Evolutionary conservation across 2,888 invertebrate species (phyloP).

Genomic region (Blera fallax): DNA sequence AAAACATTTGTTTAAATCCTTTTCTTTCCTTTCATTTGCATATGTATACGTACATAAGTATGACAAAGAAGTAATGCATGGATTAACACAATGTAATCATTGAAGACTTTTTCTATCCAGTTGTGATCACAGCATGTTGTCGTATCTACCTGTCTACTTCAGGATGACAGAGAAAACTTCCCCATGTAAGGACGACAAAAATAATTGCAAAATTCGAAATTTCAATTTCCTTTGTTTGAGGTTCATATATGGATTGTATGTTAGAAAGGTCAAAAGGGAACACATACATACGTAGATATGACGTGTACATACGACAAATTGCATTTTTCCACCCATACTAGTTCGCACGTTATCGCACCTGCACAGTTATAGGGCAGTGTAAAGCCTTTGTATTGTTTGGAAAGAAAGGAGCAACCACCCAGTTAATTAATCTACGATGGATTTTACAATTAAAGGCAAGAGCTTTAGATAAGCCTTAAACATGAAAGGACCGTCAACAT

Average conservation of each 20-base stretch:
- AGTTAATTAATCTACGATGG: neutral
- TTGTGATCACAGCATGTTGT: neutral
- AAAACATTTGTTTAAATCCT: neutral
- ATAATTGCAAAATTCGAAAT: too few relatives aligned
- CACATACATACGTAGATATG: too few relatives aligned
- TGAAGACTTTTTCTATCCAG: neutral
- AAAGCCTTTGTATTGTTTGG: neutral
- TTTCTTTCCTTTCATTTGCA: neutral
- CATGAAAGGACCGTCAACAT: too few relatives aligned
- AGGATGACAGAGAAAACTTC: neutral
- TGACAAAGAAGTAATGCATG: neutral
- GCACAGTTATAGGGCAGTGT: neutral
- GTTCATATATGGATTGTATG: too few relatives aligned
- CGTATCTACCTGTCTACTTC: neutral
- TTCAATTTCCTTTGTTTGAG: too few relatives aligned
- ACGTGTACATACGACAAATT: too few relatives aligned
- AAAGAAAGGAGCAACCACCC: neutral
- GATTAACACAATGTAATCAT: neutral
- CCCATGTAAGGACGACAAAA: too few relatives aligned
- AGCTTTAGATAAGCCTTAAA: too few relatives aligned
- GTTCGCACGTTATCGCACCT: neutral
- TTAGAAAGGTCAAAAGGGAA: too few relatives aligned
- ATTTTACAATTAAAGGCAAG: neutral
- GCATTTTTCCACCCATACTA: neutral
- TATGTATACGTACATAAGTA: neutral